These are phyloP conservation scores for Zoanthus sansibaricus DNA, from an alignment of 92 coral and sea anemone species.

Conservation along the genomic window DNA sequence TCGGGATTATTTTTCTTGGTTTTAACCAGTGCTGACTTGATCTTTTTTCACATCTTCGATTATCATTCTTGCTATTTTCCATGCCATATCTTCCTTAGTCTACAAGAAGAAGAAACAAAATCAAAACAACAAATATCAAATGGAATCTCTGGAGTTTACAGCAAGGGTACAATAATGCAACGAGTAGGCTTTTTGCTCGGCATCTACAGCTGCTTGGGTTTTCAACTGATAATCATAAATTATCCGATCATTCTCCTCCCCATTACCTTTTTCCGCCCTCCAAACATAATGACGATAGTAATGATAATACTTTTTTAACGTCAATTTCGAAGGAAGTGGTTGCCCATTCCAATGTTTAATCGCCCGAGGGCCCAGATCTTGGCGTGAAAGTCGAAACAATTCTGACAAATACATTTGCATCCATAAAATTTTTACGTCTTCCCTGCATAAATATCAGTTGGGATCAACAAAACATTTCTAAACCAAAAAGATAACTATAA, in stretches of 20 bases:
- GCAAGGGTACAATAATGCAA: no score
- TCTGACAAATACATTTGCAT: not conserved
- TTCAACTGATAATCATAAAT: no score
- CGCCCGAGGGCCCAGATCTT: no score
- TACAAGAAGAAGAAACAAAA: constrained; percentile 32
- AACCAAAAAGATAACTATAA: no score
- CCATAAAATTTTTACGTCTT: not conserved
- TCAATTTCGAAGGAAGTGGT: no score
- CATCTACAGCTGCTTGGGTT: not conserved
- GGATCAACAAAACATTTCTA: no score
- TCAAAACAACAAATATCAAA: not conserved
- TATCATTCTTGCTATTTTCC: constrained; percentile 98
- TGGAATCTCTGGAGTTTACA: not conserved
- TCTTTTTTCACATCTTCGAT: constrained; percentile 92
- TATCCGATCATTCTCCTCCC: no score
- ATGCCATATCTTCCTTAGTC: constrained; percentile 98
- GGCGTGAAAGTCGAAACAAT: no score
- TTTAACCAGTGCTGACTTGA: constrained; percentile 51
- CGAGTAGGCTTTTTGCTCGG: not conserved
- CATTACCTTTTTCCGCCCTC: not conserved
- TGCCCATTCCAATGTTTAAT: no score
- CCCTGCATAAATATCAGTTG: no score
- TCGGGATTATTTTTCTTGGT: not conserved
- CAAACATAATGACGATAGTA: not conserved
- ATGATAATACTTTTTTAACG: no score